Conservation (phyloP, 2,888 invertebrate genomes). For the Oscheius sp. region DNA sequence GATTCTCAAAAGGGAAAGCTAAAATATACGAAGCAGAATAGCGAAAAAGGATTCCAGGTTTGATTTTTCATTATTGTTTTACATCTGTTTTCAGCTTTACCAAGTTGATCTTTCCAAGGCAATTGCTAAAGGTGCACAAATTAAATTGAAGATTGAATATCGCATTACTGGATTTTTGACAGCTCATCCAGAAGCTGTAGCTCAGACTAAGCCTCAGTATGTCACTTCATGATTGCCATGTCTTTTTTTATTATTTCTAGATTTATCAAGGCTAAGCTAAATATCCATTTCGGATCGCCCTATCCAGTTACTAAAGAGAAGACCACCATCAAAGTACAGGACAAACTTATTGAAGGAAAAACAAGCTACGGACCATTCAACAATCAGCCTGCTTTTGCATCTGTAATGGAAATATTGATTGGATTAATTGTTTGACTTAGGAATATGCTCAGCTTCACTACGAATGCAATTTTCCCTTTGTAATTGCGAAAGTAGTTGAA, state of each 20-base stretch:
- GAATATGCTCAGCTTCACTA: conserved; percentile 86
- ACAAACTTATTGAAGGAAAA: conserved; percentile 77
- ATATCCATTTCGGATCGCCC: conserved; percentile 85
- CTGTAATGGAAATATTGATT: too few species aligned
- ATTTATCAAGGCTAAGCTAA: conserved; percentile 87
- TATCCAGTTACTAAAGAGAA: conserved; percentile 86
- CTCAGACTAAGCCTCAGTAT: conserved; percentile 89
- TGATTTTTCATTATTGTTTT: conserved; percentile 7
- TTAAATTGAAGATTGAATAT: conserved; percentile 78
- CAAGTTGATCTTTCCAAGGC: conserved; percentile 60
- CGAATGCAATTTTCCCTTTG: conserved; percentile 94
- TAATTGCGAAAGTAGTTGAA: conserved; percentile 87
- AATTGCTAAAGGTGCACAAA: conserved; percentile 57
- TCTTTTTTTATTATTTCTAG: conserved; percentile 41
- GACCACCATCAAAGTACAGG: conserved; percentile 82
- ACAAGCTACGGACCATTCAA: conserved; percentile 90
- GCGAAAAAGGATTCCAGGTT: conserved; percentile 37
- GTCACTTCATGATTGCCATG: conserved; percentile 35
- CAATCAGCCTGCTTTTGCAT: conserved; percentile 79
- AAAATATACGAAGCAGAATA: conserved; percentile 41
- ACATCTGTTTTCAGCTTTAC: conserved; percentile 42
- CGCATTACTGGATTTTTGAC: conserved; percentile 83
- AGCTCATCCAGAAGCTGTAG: conserved; percentile 88
- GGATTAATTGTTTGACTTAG: conserved; percentile 51
- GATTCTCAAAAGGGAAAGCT: conserved; percentile 52